A percentile compares a stretch with the other conserved stretches of the same genome.
phyloP scores from a whole-genome alignment of 2,113 vertebrate species.

The Hemiscyllium ocellatum region DNA sequence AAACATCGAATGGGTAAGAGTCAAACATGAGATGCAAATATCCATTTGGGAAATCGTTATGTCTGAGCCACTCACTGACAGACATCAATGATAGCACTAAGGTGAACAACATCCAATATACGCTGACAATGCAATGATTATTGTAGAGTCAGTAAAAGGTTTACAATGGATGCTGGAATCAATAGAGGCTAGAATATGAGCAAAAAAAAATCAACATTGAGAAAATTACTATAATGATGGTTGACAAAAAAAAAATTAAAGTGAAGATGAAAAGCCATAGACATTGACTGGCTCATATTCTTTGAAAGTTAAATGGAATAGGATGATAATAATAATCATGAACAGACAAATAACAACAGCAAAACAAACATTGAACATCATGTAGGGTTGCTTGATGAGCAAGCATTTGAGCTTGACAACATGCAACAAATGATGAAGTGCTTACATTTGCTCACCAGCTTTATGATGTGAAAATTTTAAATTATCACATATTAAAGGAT shows the following conservation, averaged over 20 bases:
- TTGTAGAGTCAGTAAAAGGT: neutral
- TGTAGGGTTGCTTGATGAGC: neutral
- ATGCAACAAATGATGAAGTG: neutral
- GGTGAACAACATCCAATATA: neutral
- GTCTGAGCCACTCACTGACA: neutral
- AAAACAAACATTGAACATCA: neutral
- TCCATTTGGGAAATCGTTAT: neutral
- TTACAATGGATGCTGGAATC: neutral
- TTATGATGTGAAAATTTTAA: neutral
- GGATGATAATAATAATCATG: neutral
- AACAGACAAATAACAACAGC: neutral
- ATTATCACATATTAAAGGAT: neutral
- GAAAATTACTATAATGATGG: neutral
- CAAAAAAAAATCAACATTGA: neutral
- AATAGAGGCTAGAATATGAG: neutral
- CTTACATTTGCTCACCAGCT: neutral
- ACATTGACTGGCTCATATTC: neutral
- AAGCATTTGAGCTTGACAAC: neutral
- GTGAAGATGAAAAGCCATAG: neutral
- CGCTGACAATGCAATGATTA: neutral
- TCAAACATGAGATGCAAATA: neutral
- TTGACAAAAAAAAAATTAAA: neutral
- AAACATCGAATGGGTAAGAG: neutral
- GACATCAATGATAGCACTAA: neutral
- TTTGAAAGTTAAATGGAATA: neutral